Percentiles rank a stretch among this genome's conserved stretches.
Conservation (phyloP, 2,797 vertebrate species). For the Nasua narica region DNA sequence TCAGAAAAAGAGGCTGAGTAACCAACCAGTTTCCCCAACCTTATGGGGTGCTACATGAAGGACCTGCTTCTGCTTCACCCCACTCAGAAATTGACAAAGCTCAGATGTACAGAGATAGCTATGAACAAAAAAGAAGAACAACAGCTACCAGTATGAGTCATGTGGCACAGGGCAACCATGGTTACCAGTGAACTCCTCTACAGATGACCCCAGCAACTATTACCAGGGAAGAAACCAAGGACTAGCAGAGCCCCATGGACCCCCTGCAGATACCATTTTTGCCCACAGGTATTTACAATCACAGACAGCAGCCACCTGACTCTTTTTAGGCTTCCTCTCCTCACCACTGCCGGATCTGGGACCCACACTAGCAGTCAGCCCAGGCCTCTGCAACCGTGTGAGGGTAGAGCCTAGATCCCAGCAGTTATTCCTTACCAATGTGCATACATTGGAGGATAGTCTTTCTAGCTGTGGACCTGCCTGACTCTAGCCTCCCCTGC, state of each 20-base stretch:
- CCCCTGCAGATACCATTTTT: neutral
- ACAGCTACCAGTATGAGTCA: neutral
- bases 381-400: neutral
- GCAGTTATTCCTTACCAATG: neutral
- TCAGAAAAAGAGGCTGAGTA: neutral
- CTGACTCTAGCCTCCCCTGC: neutral
- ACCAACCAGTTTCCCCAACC: neutral
- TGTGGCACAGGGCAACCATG: too few relatives aligned
- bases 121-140: neutral
- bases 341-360: neutral
- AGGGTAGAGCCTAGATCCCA: neutral
- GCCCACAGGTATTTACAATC: neutral
- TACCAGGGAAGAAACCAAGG: neutral
- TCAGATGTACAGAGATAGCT: neutral
- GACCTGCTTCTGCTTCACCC: neutral
- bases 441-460: neutral
- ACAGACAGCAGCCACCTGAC: neutral
- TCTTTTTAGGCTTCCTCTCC: neutral
- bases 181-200: neutral
- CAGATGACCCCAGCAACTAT: neutral
- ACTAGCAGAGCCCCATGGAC: neutral
- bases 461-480: neutral
- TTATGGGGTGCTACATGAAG: neutral
- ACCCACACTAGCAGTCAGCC: neutral
- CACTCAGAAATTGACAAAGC: neutral